Evolutionary conservation across 2,113 vertebrate genomes (phyloP), one percentile per base, ranked within the genome.

Genomic region (Rhynchopsitta pachyrhyncha): DNA sequence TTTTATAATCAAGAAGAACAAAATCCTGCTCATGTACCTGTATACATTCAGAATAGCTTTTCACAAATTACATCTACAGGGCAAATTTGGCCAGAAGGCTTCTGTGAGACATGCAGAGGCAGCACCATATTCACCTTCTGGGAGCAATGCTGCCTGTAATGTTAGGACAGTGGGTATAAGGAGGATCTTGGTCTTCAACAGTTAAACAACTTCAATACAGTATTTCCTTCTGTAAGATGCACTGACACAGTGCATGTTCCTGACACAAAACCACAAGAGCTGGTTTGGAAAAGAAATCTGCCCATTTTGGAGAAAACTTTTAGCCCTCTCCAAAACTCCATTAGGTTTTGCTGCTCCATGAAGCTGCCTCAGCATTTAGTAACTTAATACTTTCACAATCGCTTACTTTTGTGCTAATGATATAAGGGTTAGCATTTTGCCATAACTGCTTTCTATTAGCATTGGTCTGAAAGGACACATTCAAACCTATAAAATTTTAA

Each of bases 341-440:
- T 46, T 76, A 89, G 81, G 50, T 90, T 96, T 86, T 95, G 82
- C 82, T 92, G 86, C 91, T 88, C 53, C 59, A 79, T 41, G 37
- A 92, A 96, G 66, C 63, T 88, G 75, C 59, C 59, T 91, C 94
- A 86, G 88, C 88, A 92, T 86, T 92, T 46, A 86, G 66, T 84
- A 95, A 95, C 47, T 47, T 60, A 82, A 75, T 75, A 82, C 14
- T 92, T 91, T 31, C 41, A 53, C 59, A 91, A 16, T 85, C 6
- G 59, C 66, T 88, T 95, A 35, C 29, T 67, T 89, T 79, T 84
- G 90, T 88, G 46, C 55, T 75, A 81, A 75, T 64, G 35, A 78
- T 22, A 64, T 10, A 31, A 80, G 46, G 52, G 69, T 22, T 74
- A 82, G 16, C 39, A 55, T 86, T 90, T 92, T 90, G 57, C 64